These are phyloP conservation scores for Corythoichthys intestinalis DNA, from an alignment of 2,113 vertebrate species.

Conservation along the genomic window DNA sequence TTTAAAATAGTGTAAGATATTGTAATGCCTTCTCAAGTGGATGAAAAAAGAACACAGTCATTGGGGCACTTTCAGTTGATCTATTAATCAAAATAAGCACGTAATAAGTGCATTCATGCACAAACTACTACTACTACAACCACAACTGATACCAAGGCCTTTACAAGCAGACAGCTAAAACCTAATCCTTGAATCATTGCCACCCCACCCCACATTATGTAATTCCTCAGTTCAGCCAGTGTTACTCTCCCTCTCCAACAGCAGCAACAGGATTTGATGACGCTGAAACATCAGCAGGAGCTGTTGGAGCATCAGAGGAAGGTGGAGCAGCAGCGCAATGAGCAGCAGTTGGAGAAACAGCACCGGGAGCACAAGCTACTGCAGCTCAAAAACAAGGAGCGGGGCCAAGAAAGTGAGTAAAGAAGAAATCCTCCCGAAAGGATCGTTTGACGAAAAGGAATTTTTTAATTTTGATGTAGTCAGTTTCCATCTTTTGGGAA, in stretches of 20 bases:
- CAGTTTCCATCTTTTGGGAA: not conserved
- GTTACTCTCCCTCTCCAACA: conserved; percentile 49
- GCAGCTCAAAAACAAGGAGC: conserved; percentile 95
- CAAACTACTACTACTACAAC: no score
- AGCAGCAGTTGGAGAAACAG: conserved; percentile 95
- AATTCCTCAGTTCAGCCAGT: not conserved
- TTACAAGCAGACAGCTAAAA: not conserved
- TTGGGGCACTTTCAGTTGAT: not conserved
- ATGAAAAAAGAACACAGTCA: not conserved
- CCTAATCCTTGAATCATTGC: not conserved
- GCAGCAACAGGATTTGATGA: conserved; percentile 96
- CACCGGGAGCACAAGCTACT: conserved; percentile 92
- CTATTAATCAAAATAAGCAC: not conserved
- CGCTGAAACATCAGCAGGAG: conserved; percentile 96
- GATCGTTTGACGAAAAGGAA: not conserved
- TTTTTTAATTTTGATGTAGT: not conserved
- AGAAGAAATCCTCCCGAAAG: not conserved
- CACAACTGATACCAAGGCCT: no score
- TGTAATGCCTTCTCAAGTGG: not conserved
- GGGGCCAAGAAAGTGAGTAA: conserved; percentile 93
- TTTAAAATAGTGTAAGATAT: no score
- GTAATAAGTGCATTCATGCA: no score
- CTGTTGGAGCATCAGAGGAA: conserved; percentile 95
- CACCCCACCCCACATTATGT: not conserved
- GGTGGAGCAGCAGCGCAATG: conserved; percentile 88